phyloP scores from a whole-genome alignment of 2,888 invertebrate species.

The Philereme transversata region DNA sequence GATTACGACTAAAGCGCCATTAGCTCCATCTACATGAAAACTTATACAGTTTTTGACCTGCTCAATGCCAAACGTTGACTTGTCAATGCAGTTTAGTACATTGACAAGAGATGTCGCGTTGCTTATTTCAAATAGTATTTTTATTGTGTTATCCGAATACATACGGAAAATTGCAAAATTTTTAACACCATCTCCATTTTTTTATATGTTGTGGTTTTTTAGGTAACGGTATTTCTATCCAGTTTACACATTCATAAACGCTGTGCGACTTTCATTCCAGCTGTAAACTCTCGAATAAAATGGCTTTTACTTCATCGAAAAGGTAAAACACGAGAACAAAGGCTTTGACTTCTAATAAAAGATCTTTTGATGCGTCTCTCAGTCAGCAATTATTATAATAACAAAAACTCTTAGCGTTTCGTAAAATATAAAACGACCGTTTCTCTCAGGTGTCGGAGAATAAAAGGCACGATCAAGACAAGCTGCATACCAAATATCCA shows the following conservation, averaged over 20 bases:
- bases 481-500: not conserved
- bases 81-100: no score
- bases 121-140: no score
- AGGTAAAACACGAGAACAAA: conserved; percentile 56
- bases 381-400: conserved; percentile 46
- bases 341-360: conserved; percentile 50
- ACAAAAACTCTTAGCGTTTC: conserved; percentile 47
- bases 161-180: no score
- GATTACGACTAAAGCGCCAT: no score
- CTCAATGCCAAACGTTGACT: no score
- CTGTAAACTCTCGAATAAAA: conserved; percentile 29
- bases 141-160: no score
- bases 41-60: no score
- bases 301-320: conserved; percentile 38
- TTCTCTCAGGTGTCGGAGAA: conserved; percentile 17
- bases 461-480: conserved; percentile 6
- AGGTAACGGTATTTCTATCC: no score
- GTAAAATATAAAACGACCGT: conserved; percentile 28
- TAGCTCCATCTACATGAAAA: no score
- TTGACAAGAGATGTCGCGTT: no score
- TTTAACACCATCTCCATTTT: no score
- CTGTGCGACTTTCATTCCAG: conserved; percentile 12
- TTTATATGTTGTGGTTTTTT: no score
- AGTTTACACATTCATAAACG: conserved; percentile 5
- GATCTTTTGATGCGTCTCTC: conserved; percentile 24